Conservation (phyloP, 2,888 invertebrate species). For the Eupithecia dodoneata region DNA sequence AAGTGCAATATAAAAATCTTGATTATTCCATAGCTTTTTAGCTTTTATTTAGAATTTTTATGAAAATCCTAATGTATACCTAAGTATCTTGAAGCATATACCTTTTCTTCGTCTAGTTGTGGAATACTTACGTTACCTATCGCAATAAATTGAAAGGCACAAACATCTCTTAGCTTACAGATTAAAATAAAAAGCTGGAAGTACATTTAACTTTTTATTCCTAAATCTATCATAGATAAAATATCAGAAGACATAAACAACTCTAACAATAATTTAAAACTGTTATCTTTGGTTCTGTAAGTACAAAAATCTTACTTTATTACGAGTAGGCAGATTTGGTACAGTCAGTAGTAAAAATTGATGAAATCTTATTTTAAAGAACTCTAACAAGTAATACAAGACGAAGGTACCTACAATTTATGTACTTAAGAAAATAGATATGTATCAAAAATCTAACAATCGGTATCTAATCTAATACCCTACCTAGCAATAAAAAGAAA, state of each 20-base stretch:
- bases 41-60: neutral
- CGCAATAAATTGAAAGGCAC: neutral
- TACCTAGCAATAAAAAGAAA: too few relatives aligned
- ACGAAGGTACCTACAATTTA: neutral
- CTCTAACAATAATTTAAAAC: neutral
- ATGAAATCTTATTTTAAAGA: neutral
- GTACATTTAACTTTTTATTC: neutral
- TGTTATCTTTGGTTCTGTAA: conserved; percentile 12
- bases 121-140: neutral
- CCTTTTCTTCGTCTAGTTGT: neutral
- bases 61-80: neutral
- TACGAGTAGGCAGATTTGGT: conserved; percentile 8
- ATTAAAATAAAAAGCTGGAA: neutral
- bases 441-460: neutral
- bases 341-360: neutral
- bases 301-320: conserved; percentile 20
- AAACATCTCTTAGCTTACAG: neutral
- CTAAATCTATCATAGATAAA: neutral
- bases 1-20: neutral
- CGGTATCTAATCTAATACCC: neutral
- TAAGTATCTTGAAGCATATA: neutral
- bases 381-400: neutral
- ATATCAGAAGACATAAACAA: neutral
- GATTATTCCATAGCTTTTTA: neutral
- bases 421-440: neutral